Evolutionary conservation across 2,888 invertebrate genomes (phyloP).

Genomic region (Diplazon laetatorius): DNA sequence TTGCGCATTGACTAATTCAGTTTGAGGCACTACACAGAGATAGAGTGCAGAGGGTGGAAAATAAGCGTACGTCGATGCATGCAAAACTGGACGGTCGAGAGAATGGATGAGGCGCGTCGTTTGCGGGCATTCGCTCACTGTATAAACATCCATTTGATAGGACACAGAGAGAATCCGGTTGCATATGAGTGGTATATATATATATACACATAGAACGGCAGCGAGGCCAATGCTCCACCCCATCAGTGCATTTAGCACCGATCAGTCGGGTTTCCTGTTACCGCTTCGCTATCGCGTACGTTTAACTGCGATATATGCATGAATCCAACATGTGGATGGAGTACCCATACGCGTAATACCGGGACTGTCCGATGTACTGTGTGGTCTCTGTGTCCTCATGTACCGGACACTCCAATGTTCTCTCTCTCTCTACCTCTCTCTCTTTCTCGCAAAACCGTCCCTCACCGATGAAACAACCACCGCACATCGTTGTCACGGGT

Average conservation of each 20-base stretch:
- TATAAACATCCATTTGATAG: conserved; percentile 65
- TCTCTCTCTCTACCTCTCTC: too few relatives aligned
- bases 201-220: conserved; percentile 19
- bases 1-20: background rate
- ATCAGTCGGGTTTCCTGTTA: conserved; percentile 66
- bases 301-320: conserved; percentile 48
- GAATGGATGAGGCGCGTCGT: conserved; percentile 43
- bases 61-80: conserved; percentile 25
- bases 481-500: conserved; percentile 36
- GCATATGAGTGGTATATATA: conserved; percentile 2
- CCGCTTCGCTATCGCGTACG: conserved; percentile 60
- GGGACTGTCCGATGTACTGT: background rate
- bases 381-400: background rate
- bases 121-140: conserved; percentile 63
- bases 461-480: background rate
- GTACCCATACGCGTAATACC: conserved; percentile 10
- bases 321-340: conserved; percentile 16
- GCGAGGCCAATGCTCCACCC: conserved; percentile 39
- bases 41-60: conserved; percentile 4
- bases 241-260: conserved; percentile 65
- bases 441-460: too few relatives aligned
- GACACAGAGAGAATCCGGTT: conserved; percentile 35
- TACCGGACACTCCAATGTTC: too few relatives aligned
- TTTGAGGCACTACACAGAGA: background rate
- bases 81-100: conserved; percentile 56